Evolutionary conservation across 2,113 vertebrate species (phyloP).

Genomic region (human (Homo sapiens)): DNA sequence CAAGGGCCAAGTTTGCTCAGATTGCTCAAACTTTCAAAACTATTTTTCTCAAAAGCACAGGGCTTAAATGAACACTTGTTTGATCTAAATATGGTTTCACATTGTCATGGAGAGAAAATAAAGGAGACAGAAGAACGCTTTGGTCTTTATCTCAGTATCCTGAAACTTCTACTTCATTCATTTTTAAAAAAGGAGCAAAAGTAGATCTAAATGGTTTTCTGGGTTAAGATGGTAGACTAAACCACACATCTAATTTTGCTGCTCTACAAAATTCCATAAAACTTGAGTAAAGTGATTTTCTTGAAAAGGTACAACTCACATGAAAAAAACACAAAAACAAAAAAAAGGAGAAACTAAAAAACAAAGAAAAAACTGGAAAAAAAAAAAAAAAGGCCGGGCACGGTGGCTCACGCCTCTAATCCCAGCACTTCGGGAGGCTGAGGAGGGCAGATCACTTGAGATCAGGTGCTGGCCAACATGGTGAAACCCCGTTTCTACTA

Average conservation of each 20-base stretch:
- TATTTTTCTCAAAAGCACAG: neutral
- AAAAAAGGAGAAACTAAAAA: no score
- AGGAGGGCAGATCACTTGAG: no score
- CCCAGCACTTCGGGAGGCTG: no score
- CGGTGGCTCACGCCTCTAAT: no score
- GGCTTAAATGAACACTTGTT: neutral
- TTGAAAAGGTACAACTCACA: conserved; percentile 1
- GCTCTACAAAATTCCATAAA: neutral
- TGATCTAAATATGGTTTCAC: neutral
- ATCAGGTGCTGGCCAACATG: no score
- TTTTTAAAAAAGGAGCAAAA: neutral
- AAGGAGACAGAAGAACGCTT: neutral
- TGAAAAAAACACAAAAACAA: neutral
- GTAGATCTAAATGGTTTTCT: neutral
- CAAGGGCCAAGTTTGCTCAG: neutral
- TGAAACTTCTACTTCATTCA: neutral
- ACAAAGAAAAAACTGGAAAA: no score
- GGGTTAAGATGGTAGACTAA: neutral
- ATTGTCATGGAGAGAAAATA: neutral
- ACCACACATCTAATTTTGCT: neutral
- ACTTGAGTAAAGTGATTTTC: neutral
- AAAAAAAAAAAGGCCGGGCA: no score
- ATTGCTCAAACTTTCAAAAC: neutral
- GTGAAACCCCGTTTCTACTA: no score
- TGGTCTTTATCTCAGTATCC: neutral